phyloP scores from a whole-genome alignment of 2,888 invertebrate genomes.

The Pseudococcus longispinus region DNA sequence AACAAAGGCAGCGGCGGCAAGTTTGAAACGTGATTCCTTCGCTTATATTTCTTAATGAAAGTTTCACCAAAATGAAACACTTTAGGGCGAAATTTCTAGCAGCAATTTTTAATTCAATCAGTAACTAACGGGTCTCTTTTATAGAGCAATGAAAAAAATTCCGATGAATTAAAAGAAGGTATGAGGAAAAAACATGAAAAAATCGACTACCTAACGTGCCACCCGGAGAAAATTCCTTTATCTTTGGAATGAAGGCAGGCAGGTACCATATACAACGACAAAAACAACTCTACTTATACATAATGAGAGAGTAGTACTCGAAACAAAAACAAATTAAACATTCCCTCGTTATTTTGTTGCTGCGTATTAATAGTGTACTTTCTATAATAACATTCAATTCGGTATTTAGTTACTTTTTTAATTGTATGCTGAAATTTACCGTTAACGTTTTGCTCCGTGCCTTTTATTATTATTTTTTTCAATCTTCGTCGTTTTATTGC shows the following conservation, averaged over 20 bases:
- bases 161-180: not conserved
- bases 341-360: not conserved
- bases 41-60: conserved; percentile 13
- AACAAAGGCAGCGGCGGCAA: not conserved
- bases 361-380: not conserved
- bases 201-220: not conserved
- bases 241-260: not conserved
- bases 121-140: not conserved
- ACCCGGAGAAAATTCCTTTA: not conserved
- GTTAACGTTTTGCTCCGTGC: not conserved
- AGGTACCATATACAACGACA: not conserved
- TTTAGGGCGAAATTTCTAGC: not conserved
- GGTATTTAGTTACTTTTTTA: conserved; percentile 26
- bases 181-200: not conserved
- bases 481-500: not conserved
- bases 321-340: conserved; percentile 16
- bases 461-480: not conserved
- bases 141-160: not conserved
- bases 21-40: conserved; percentile 4
- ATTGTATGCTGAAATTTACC: conserved; percentile 33
- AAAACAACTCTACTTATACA: not conserved
- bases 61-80: conserved; percentile 7
- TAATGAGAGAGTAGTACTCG: not conserved
- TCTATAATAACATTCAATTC: conserved; percentile 13
- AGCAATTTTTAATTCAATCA: conserved; percentile 12